Percentiles rank a stretch among this genome's conserved stretches.
These are phyloP conservation scores for Knipowitschia caucasica DNA, from an alignment of 2,797 vertebrate species.

Conservation along the genomic window DNA sequence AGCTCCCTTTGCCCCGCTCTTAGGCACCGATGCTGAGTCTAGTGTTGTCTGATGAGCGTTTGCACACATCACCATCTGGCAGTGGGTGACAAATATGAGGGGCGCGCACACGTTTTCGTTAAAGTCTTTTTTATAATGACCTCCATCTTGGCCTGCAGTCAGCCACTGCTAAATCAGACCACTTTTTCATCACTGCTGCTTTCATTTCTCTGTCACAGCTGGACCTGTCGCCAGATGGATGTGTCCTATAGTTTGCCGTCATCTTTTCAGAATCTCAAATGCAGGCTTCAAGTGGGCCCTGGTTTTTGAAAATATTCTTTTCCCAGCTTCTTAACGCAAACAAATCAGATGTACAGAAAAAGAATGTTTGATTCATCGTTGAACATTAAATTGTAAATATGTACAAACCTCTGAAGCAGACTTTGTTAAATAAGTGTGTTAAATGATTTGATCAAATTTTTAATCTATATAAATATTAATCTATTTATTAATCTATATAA, in stretches of 20 bases:
- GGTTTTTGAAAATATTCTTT: neutral
- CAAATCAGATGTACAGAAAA: slow-evolving; percentile 1
- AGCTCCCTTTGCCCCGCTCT: slow-evolving; percentile 62
- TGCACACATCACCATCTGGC: slow-evolving; percentile 58
- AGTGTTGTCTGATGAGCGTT: slow-evolving; percentile 52
- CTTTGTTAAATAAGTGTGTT: too few species aligned
- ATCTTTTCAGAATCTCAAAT: slow-evolving; percentile 20
- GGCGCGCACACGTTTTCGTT: slow-evolving; percentile 27
- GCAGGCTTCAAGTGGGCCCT: slow-evolving; percentile 9
- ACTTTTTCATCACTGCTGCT: slow-evolving; percentile 26
- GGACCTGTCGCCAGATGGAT: slow-evolving; percentile 13
- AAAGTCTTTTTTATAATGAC: slow-evolving; percentile 57
- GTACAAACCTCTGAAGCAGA: too few species aligned
- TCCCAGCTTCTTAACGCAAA: neutral
- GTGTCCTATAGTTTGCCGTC: neutral
- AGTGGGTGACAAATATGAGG: slow-evolving; percentile 63
- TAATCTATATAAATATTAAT: too few species aligned
- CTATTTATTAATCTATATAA: too few species aligned
- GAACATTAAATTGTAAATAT: too few species aligned
- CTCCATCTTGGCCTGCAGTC: slow-evolving; percentile 44
- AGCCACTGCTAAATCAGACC: slow-evolving; percentile 49
- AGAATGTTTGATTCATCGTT: too few species aligned
- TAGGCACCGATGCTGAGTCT: slow-evolving; percentile 41
- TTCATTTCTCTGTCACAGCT: slow-evolving; percentile 14
- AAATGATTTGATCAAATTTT: too few species aligned